Evolutionary conservation across 2,113 vertebrate species (phyloP), one percentile per base, ranked within the genome.

Genomic region (Choloepus hoffmanni): DNA sequence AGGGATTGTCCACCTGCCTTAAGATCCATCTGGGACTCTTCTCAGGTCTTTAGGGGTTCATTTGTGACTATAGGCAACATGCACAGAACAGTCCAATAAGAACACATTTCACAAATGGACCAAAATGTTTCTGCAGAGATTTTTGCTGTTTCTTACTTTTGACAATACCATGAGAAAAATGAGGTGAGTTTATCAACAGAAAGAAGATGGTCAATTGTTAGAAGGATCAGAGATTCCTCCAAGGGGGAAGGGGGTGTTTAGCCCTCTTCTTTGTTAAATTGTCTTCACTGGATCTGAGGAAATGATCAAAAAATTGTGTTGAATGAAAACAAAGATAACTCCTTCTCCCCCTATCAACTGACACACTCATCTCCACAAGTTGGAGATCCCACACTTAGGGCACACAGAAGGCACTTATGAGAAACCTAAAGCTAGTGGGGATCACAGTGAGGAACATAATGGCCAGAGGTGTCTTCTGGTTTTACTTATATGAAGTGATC

Each of bases 81-180:
- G 48, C 28, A 81, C 21, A 55, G 67, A 81, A 79, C 5, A 74
- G 12, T 74, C 63, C 84, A 48, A 68, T 33, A 10, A 70, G 3
- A 62, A 84, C 76, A 50, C 13, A 62, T 60, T 77, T 94, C 78
- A 62, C 62, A 90, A 85, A 90, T 70, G 43, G 24, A 70, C 85
- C 40, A 33, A 67, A 67, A 67, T 67, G 65, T 67, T 45, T 82
- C n/a, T 81, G 2, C 50, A 65, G 76, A 14, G 13, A 23, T 11
- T 79, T 30, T 58, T 36, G 21, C n/a, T 45, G 19, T 65, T 81
- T 73, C 45, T 86, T 62, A 77, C 33, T 79, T 63, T 36, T n/a
- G 62, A 72, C n/a, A 67, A 60, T 70, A 48, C 60, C 48, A 18
- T 68, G 33, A 92, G 84, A 88, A 33, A 88, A 92, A 83, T 68